Evolutionary conservation across 2,797 vertebrate genomes (phyloP), one percentile per base, ranked within the genome.

Genomic region (Brachyrhaphis roseni): DNA sequence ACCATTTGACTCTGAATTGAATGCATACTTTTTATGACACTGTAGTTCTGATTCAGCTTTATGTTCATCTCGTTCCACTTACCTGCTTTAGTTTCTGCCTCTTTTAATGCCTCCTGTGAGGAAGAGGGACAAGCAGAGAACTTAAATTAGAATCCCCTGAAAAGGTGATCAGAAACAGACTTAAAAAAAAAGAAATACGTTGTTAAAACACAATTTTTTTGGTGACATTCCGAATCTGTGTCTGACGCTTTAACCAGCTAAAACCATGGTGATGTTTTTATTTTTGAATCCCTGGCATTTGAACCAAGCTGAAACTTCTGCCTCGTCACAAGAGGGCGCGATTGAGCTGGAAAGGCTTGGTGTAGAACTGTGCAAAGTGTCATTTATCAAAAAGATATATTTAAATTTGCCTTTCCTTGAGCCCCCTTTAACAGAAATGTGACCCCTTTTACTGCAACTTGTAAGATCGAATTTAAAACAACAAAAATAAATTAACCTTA

Each of bases 301-400:
- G 28, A 55, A 55, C 20, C 13, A 16, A 12, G n/a, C 18, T 26
- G 11, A 26, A 59, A 20, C 12, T 76, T 45, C 43, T 72, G 51
- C 62, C 53, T 74, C n/a, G 49, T 83, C 89, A 92, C 89, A 77
- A 87, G 87, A 57, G 87, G 89, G 87, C 64, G 89, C 36, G 74
- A 74, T n/a, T 79, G 80, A 89, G 83, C 81, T 81, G 36, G 39
- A 78, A 71, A 73, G 55, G 28, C 6, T 13, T 4, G 26, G 8
- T 31, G 4, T 15, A 36, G 45, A 72, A 34, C n/a, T 68, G 28
- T 62, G 20, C 20, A 41, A 68, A 7, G 23, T 20, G 26, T 39
- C 8, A 26, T 2, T 39, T 41, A 23, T 4, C 2, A 68, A 68
- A 68, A 39, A 41, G 15, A 62, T 3, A 62, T 31, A 34, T 34